Percentiles rank a stretch among this genome's conserved stretches.
These are phyloP conservation scores for Drosophila yooni DNA, from an alignment of 2,888 invertebrate genomes.

Conservation along the genomic window DNA sequence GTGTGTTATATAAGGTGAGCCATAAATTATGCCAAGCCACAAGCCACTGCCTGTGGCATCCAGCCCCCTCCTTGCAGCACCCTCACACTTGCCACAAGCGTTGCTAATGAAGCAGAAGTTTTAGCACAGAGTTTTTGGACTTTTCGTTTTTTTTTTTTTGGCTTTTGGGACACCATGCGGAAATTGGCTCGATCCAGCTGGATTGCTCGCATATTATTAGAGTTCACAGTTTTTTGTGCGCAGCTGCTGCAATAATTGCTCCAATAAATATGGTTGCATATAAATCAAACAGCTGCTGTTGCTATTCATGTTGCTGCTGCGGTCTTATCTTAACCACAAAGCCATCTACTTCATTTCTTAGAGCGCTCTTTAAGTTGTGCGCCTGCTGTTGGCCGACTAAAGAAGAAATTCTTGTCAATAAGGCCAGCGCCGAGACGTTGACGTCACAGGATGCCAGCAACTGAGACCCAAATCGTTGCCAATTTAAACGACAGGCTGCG, in stretches of 20 bases:
- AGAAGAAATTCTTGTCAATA: constrained; percentile 41
- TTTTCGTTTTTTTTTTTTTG: neutral
- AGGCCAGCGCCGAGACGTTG: constrained; percentile 26
- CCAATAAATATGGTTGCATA: constrained; percentile 51
- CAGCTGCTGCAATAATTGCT: constrained; percentile 56
- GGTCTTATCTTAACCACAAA: constrained; percentile 30
- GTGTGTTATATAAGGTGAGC: constrained; percentile 45
- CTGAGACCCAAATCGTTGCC: constrained; percentile 49
- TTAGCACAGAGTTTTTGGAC: constrained; percentile 14
- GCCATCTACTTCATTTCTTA: constrained; percentile 33
- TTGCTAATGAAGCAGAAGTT: constrained; percentile 52
- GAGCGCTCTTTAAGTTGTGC: constrained; percentile 39
- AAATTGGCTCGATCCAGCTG: constrained; percentile 25
- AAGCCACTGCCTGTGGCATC: constrained; percentile 44
- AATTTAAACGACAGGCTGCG: constrained; percentile 26
- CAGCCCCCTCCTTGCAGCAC: neutral
- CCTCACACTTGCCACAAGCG: constrained; percentile 19
- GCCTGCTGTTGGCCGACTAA: constrained; percentile 41
- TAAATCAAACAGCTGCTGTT: constrained; percentile 61
- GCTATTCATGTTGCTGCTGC: constrained; percentile 37
- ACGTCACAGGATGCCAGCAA: constrained; percentile 49
- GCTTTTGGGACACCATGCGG: constrained; percentile 12
- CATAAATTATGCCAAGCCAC: constrained; percentile 47
- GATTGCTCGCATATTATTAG: constrained; percentile 24
- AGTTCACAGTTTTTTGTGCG: constrained; percentile 29